phyloP scores from a whole-genome alignment of 2,797 vertebrate species.

The Parauchenoglanis punctatus region DNA sequence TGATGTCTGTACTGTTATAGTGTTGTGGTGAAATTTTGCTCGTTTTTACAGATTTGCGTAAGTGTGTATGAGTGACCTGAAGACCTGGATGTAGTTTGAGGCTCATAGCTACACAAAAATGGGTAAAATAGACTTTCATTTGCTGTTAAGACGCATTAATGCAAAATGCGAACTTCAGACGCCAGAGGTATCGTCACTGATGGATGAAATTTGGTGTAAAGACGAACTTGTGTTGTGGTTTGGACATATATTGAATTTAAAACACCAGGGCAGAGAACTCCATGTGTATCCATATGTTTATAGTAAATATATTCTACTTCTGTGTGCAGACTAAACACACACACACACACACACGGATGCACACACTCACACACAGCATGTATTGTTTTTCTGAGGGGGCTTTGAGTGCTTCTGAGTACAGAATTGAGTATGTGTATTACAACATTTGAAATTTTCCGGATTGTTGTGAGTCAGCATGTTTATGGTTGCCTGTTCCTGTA shows the following conservation, averaged over 20 bases:
- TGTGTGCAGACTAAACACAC: constrained; percentile 70
- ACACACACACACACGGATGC: background rate
- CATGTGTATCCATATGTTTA: constrained; percentile 63
- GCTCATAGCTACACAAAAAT: background rate
- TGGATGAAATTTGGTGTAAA: background rate
- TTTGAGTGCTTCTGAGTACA: background rate
- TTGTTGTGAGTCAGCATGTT: constrained; percentile 23
- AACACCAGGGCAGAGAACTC: background rate
- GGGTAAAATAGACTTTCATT: background rate
- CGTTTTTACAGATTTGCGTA: background rate
- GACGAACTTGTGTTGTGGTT: background rate
- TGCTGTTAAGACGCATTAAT: too few species aligned
- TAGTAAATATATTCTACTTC: constrained; percentile 64
- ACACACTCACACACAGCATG: constrained; percentile 9
- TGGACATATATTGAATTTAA: background rate
- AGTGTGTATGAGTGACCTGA: background rate
- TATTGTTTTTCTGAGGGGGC: background rate
- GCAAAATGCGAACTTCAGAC: background rate
- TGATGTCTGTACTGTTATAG: too few species aligned
- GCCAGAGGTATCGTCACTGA: background rate
- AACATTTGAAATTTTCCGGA: background rate
- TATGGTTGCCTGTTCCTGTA: constrained; percentile 15
- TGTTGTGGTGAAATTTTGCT: background rate
- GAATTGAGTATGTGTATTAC: background rate
- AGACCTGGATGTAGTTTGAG: background rate